Evolutionary conservation across 2,113 vertebrate genomes (phyloP), one percentile per base, ranked within the genome.

Genomic region (Genyomyrus donnyi): DNA sequence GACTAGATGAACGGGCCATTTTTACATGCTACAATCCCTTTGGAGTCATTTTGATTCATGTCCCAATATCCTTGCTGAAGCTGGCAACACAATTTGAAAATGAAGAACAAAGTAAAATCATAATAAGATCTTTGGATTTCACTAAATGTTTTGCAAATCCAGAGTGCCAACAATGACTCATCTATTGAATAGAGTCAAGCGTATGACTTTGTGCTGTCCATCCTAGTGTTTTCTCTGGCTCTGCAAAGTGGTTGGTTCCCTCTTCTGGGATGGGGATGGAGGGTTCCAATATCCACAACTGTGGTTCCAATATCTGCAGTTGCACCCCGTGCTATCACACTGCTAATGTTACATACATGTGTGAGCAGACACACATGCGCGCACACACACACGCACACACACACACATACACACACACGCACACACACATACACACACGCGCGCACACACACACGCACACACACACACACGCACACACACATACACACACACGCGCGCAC

Each of bases 171-270:
- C 8, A 45, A 42, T 56, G 31, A 88, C 19, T 87, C 2, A 15
- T 87, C 5, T 62, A n/a, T 42, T 62, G 35, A 53, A 88, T 8
- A 8, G 35, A 45, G 49, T 62, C 1, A 45, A 35, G 11, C 10
- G 13, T 53, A 19, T 39, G 50, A 39, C 13, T 88, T 66, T 88
- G 35, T 42, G 42, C 53, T 45, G 39, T 46, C 53, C 49, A 15
- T 88, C 39, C 5, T n/a, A 45, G 19, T 88, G 56, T 88, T 88
- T 88, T 58, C 39, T 46, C 56, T 88, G 87, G 87, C 52, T 46
- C 35, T 13, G 9, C 35, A 24, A 62, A n/a, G 35, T 42, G 9
- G 52, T 88, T 88, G 15, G 52, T 1, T 62, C 19, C 13, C n/a
- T 39, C 87, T 88, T 50, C 31, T 88, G 49, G 52, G 31, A 88